phyloP scores from a whole-genome alignment of 2,113 vertebrate genomes.

The Cavia aperea region DNA sequence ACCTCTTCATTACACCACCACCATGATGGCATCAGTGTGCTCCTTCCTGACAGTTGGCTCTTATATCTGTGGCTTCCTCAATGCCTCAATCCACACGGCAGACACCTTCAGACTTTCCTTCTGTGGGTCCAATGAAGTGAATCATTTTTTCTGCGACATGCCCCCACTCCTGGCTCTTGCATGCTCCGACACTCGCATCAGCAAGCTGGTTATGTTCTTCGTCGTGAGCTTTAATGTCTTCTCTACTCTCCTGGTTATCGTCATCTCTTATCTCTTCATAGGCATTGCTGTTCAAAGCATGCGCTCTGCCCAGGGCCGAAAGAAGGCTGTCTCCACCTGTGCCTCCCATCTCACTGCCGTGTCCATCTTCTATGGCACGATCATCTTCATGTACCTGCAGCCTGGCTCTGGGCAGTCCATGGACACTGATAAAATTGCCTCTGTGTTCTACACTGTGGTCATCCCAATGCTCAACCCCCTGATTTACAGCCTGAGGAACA shows the following conservation, averaged over 20 bases:
- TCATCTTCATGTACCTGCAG: conserved; percentile 47
- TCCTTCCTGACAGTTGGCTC: neutral
- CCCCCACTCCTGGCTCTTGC: conserved; percentile 48
- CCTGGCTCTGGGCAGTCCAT: conserved; percentile 1
- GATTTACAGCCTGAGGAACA: conserved; percentile 57
- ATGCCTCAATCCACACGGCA: conserved; percentile 47
- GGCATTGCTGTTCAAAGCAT: conserved; percentile 32
- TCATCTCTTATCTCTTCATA: conserved; percentile 59
- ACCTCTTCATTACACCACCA: conserved; percentile 49
- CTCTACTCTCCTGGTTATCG: conserved; percentile 45
- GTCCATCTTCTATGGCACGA: conserved; percentile 34
- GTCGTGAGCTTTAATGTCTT: conserved; percentile 50
- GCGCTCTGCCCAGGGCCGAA: conserved; percentile 1
- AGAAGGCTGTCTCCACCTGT: conserved; percentile 50
- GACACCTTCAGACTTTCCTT: conserved; percentile 58
- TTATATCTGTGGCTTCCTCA: conserved; percentile 50
- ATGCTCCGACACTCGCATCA: conserved; percentile 29
- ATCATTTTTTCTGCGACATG: conserved; percentile 53
- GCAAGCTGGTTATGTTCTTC: conserved; percentile 16
- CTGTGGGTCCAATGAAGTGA: conserved; percentile 57
- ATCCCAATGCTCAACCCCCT: conserved; percentile 49
- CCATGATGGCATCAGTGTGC: conserved; percentile 32
- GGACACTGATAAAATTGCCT: conserved; percentile 32
- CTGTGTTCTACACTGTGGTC: conserved; percentile 50
- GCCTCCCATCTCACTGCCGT: neutral